phyloP scores from a whole-genome alignment of 2,113 vertebrate genomes.

The Phrynosoma platyrhinos region DNA sequence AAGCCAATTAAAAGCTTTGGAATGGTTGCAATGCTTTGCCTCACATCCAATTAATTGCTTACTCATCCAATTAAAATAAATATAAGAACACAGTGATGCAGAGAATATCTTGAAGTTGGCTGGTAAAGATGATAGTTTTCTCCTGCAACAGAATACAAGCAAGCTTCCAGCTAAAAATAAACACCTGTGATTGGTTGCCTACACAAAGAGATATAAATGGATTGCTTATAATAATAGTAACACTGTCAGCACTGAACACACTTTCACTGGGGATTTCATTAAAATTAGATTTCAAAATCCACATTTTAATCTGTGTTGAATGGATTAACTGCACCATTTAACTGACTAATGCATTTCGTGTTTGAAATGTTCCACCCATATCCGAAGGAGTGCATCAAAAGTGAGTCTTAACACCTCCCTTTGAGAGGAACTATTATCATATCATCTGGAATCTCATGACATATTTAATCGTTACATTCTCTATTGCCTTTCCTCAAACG shows the following conservation, averaged over 20 bases:
- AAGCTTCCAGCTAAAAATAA: neutral
- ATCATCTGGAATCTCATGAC: neutral
- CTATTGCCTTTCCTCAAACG: neutral
- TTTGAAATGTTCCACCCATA: neutral
- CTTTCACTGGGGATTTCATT: neutral
- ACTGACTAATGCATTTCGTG: neutral
- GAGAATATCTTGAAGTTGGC: neutral
- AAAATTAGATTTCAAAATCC: neutral
- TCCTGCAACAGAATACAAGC: neutral
- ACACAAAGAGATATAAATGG: neutral
- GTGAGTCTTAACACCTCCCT: neutral
- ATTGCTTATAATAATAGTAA: neutral
- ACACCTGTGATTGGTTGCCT: neutral
- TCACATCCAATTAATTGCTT: neutral
- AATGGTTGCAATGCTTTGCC: neutral
- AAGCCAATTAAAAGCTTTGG: conserved; percentile 1
- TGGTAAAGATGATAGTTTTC: neutral
- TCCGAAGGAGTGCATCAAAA: neutral
- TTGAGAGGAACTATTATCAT: neutral
- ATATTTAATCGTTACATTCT: neutral
- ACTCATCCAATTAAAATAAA: conserved; percentile 27
- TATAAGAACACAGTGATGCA: neutral
- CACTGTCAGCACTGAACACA: neutral
- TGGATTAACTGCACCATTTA: neutral
- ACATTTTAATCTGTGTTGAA: neutral